phyloP scores from a whole-genome alignment of 1,140 invertebrate species.

The Drosophila azteca region DNA sequence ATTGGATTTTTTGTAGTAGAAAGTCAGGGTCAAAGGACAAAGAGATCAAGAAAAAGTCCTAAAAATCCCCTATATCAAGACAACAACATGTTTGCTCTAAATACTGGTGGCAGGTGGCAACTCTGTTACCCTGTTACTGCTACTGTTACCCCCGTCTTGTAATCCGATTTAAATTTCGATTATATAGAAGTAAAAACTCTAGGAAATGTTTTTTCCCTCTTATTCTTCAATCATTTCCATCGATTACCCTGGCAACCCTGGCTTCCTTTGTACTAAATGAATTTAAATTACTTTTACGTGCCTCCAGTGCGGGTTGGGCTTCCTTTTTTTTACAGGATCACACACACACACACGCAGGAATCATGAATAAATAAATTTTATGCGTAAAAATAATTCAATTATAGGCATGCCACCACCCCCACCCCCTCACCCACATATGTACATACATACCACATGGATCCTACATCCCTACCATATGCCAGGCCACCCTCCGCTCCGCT shows the following conservation, averaged over 20 bases:
- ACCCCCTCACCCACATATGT: not conserved
- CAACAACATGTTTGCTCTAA: no score
- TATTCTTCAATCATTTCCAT: slow-evolving; percentile 1
- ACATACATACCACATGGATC: slow-evolving; percentile 9
- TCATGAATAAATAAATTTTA: slow-evolving; percentile 80
- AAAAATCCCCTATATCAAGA: no score
- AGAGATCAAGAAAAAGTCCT: no score
- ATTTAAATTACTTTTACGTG: slow-evolving; percentile 77
- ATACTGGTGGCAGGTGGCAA: not conserved
- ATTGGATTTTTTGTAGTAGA: no score
- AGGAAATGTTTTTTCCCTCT: slow-evolving; percentile 12
- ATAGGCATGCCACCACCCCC: slow-evolving; percentile 40
- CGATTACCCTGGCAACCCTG: slow-evolving; percentile 45
- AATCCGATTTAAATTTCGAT: no score
- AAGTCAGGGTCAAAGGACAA: no score
- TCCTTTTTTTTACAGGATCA: slow-evolving; percentile 28
- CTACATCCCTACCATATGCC: not conserved
- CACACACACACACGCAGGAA: slow-evolving; percentile 28
- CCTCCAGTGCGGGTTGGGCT: no score
- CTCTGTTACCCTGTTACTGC: not conserved
- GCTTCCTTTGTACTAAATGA: slow-evolving; percentile 50
- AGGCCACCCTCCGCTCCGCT: not conserved
- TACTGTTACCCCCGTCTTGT: not conserved
- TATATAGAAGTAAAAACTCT: no score
- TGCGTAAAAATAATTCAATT: slow-evolving; percentile 77